Evolutionary conservation across 1,140 invertebrate genomes (phyloP), one percentile per base, ranked within the genome.

Genomic region (Trichonephila inaurata): DNA sequence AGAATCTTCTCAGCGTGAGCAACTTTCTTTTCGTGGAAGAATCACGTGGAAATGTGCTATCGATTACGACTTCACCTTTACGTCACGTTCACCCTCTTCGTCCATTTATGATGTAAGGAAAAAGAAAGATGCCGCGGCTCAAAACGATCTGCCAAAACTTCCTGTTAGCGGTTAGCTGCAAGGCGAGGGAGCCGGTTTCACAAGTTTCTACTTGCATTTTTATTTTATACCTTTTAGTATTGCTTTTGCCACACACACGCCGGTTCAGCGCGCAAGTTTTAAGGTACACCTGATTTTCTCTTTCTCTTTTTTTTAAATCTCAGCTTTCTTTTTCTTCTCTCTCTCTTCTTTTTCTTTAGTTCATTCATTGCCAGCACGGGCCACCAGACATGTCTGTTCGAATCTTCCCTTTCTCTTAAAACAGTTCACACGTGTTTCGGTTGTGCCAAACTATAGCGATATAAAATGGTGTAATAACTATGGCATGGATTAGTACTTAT

Each of bases 91-190:
- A 61, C 83, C 83, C 18, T 61, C 24, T 58, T 85, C 83, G 51
- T n/a, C 83, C n/a, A 85, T 60, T 33, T 33, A 24, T 60, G 51
- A 60, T 61, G 16, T 24, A 85, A 85, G 40, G 14, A 85, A 85
- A 60, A 21, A 58, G 82, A 85, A n/a, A 40, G 24, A 24, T 24
- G n/a, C 58, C 24, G n/a, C 40, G 83, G 83, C 83, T 60, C 51
- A 88, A 88, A 88, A 88, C 33, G 60, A 66, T 88, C 86, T 88
- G 86, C 60, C 62, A 88, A 88, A 88, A 88, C 86, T 88, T 88
- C 86, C 86, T 88, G 86, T 88, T 88, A 88, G 86, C 61, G 62
- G 86, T 66, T 66, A 66, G 24, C 86, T 88, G 19, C 21, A 88
- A 44, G 86, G 83, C 5, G 58, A 28, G 83, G 5, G 58, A 88